phyloP scores from a whole-genome alignment of 2,113 vertebrate genomes.

The Cynoglossus semilaevis region DNA sequence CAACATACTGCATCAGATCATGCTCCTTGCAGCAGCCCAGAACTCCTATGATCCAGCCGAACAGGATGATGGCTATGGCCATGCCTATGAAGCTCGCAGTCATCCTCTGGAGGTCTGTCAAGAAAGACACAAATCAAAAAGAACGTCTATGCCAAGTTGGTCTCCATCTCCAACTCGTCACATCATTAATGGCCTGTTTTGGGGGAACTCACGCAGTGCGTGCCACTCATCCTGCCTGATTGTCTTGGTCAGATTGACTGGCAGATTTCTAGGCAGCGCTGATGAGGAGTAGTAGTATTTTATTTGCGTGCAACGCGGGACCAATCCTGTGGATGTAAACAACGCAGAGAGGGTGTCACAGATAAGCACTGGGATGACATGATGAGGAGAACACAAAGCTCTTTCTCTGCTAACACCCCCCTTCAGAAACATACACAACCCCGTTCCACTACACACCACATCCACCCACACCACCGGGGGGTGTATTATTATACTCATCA shows the following conservation, averaged over 20 bases:
- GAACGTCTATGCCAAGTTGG: constrained; percentile 3
- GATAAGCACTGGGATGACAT: constrained; percentile 34
- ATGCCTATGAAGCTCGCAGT: constrained; percentile 92
- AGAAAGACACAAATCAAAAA: constrained; percentile 10
- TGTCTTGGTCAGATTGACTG: constrained; percentile 87
- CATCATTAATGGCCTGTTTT: background rate
- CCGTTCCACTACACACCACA: constrained; percentile 32
- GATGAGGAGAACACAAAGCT: constrained; percentile 43
- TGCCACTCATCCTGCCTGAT: constrained; percentile 94
- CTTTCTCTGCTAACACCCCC: constrained; percentile 30
- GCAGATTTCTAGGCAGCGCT: constrained; percentile 84
- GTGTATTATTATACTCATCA: constrained; percentile 43
- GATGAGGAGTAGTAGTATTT: constrained; percentile 94
- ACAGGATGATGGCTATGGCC: constrained; percentile 91
- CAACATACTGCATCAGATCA: constrained; percentile 94
- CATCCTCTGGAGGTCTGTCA: constrained; percentile 88
- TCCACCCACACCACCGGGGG: constrained; percentile 54
- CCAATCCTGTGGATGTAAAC: constrained; percentile 74
- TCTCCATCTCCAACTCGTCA: constrained; percentile 7
- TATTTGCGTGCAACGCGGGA: constrained; percentile 85
- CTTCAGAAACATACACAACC: constrained; percentile 25
- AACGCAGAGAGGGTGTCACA: constrained; percentile 50
- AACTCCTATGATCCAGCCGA: constrained; percentile 89
- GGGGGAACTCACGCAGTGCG: constrained; percentile 83
- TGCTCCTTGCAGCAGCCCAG: constrained; percentile 90